Percentiles rank a stretch among this genome's conserved stretches.
These are phyloP conservation scores for Okapia johnstoni DNA, from an alignment of 2,113 vertebrate genomes.

Conservation along the genomic window DNA sequence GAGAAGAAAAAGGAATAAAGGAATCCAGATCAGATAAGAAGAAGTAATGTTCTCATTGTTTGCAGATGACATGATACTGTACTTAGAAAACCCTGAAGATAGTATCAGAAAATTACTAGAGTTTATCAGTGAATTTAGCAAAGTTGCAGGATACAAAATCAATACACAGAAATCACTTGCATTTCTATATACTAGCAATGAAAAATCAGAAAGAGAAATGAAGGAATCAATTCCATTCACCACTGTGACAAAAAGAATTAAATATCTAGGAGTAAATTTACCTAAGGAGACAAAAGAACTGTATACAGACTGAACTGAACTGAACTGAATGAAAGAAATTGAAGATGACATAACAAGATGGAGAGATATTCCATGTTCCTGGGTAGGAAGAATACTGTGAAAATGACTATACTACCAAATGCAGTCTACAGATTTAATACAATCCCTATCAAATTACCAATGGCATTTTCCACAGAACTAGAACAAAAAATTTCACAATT, in stretches of 20 bases:
- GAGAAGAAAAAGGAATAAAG: too few species aligned
- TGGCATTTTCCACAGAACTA: neutral
- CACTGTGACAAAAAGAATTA: neutral
- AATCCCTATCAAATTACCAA: neutral
- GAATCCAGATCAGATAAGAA: neutral
- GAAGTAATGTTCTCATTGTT: neutral
- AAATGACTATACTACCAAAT: neutral
- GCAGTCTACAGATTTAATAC: neutral
- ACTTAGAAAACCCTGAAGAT: neutral
- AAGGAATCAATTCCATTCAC: neutral
- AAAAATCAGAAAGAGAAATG: neutral
- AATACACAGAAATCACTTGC: neutral
- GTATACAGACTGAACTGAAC: neutral
- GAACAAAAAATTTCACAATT: neutral
- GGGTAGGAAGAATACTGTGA: neutral
- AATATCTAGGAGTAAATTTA: neutral
- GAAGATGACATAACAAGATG: neutral
- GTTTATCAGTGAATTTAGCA: neutral
- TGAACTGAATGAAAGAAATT: neutral
- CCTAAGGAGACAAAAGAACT: neutral
- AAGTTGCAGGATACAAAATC: neutral
- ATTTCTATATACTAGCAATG: neutral
- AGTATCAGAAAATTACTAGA: neutral
- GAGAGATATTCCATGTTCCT: neutral
- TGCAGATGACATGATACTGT: neutral